Percentiles rank a stretch among this genome's conserved stretches.
Conservation (phyloP, 2,888 invertebrate species). For the Andrena haemorrhoa region DNA sequence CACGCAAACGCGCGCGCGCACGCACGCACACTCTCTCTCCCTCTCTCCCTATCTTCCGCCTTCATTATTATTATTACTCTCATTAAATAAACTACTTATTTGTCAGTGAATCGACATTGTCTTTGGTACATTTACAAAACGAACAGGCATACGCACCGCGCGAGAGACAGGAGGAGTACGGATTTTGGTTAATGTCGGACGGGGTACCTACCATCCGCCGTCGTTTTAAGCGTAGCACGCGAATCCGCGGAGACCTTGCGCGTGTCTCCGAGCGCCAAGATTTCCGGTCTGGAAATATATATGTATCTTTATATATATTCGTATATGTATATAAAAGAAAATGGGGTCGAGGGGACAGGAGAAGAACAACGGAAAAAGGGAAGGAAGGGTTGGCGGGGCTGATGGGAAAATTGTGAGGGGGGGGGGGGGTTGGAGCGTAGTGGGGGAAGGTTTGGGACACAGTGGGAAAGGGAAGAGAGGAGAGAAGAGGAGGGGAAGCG, state of each 20-base stretch:
- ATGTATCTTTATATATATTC: conserved; percentile 29
- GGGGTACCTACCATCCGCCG: conserved; percentile 79
- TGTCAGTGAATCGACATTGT: conserved; percentile 76
- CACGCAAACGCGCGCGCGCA: conserved; percentile 9
- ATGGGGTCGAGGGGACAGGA: conserved; percentile 1
- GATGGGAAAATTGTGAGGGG: too few species aligned
- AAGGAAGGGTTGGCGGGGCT: background rate
- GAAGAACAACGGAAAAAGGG: conserved; percentile 15
- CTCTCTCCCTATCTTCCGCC: conserved; percentile 12
- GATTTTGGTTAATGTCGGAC: conserved; percentile 75
- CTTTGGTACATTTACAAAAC: conserved; percentile 84
- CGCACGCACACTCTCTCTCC: background rate
- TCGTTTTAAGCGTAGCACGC: conserved; percentile 62
- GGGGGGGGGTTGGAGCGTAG: too few species aligned
- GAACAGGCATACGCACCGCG: conserved; percentile 78
- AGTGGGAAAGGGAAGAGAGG: conserved; percentile 2
- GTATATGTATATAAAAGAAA: conserved; percentile 1
- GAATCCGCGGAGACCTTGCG: conserved; percentile 54
- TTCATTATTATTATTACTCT: conserved; percentile 10
- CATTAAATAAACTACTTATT: conserved; percentile 70
- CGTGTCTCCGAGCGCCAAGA: conserved; percentile 57
- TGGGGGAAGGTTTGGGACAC: background rate
- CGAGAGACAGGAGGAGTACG: conserved; percentile 68
- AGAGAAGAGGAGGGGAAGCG: background rate
- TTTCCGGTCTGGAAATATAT: conserved; percentile 51